Conservation (phyloP, 2,797 vertebrate species). For the Parauchenoglanis punctatus region DNA sequence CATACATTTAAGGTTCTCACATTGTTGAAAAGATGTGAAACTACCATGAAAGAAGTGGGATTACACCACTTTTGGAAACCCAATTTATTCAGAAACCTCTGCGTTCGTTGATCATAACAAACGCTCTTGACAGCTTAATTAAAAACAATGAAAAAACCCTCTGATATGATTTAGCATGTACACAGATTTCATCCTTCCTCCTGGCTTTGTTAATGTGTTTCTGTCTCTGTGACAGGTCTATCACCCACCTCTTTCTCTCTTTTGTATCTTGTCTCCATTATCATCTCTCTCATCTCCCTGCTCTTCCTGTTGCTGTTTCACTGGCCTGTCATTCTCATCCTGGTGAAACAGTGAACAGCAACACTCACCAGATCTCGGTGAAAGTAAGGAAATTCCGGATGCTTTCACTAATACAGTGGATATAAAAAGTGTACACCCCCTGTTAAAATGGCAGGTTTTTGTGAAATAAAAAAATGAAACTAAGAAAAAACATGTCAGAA, state of each 20-base stretch:
- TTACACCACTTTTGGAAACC: neutral
- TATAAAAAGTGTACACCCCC: too few species aligned
- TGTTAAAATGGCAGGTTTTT: too few species aligned
- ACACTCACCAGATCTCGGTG: neutral
- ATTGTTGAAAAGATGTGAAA: neutral
- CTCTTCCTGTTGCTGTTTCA: neutral
- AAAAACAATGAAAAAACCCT: neutral
- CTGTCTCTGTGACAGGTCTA: neutral
- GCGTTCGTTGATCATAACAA: neutral
- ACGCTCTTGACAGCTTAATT: neutral
- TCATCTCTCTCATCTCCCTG: neutral
- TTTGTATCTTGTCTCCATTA: neutral
- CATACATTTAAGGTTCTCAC: neutral
- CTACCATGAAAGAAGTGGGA: neutral
- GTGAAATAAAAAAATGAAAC: too few species aligned
- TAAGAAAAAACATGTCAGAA: too few species aligned
- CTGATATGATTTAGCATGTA: neutral
- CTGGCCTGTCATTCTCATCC: neutral
- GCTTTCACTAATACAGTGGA: neutral
- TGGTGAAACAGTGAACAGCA: neutral
- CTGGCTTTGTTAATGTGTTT: slow-evolving; percentile 5
- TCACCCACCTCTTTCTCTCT: neutral
- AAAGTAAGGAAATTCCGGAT: neutral
- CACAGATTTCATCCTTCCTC: neutral
- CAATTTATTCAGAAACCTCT: neutral